phyloP scores from a whole-genome alignment of 2,888 invertebrate species.

The Drosophila neonasuta region DNA sequence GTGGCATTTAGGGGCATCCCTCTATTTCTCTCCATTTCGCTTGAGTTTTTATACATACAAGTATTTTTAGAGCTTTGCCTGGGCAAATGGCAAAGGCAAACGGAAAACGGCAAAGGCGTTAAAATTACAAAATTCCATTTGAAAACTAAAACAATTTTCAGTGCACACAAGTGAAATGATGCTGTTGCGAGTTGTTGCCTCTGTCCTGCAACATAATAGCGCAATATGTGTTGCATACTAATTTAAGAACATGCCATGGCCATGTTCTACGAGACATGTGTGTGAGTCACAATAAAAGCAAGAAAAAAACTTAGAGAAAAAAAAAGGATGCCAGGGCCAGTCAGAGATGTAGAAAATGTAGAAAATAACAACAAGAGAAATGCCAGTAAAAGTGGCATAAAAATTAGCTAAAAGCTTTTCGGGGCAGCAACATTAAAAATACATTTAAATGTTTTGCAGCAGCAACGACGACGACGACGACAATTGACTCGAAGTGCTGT shows the following conservation, averaged over 20 bases:
- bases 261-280: constrained; percentile 11
- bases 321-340: constrained; percentile 74
- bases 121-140: constrained; percentile 80
- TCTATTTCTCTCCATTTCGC: background rate
- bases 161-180: constrained; percentile 51
- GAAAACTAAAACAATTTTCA: constrained; percentile 76
- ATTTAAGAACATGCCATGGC: constrained; percentile 49
- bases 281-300: constrained; percentile 25
- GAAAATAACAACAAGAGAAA: constrained; percentile 24
- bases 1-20: background rate
- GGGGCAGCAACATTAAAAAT: constrained; percentile 73
- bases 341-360: constrained; percentile 22
- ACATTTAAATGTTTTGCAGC: constrained; percentile 70
- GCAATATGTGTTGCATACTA: constrained; percentile 76
- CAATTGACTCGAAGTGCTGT: constrained; percentile 57
- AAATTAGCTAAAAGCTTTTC: constrained; percentile 81
- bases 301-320: background rate
- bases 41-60: background rate
- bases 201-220: constrained; percentile 77
- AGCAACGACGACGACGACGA: constrained; percentile 50
- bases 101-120: constrained; percentile 67
- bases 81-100: constrained; percentile 2
- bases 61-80: constrained; percentile 27
- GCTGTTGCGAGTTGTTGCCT: constrained; percentile 32
- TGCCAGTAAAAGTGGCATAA: constrained; percentile 59